Base-by-base conservation (phyloP, 2,888 invertebrate species). In the Strigamia transsilvanica region DNA sequence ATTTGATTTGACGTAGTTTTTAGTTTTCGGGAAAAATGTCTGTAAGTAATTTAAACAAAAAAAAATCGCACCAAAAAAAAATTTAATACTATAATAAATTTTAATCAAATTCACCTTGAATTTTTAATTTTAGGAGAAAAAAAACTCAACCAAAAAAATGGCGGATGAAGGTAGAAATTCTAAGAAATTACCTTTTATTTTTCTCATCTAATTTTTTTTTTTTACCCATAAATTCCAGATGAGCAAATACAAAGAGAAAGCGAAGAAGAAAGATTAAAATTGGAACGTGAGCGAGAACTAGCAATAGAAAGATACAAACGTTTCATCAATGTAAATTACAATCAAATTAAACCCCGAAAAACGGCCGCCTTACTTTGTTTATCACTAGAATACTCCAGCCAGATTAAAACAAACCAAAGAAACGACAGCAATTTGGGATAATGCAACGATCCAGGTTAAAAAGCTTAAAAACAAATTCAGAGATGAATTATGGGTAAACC, bases 201-300 rank as follows among this genome's bases (percentile, higher is more conserved):
- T 73, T 73, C 21, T 27, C 18, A 13, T 73, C 15, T 73, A 18
- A 73, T 61, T 21, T 61, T 61, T 61, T 56, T 73, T 73, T 27
- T 27, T 73, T n/a, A 18, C 10, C 5, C 4, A 15, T n/a, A 73
- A 73, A n/a, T 15, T 46, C 12, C n/a, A 46, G 46, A 46, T 13
- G 46, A 46, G 1, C 46, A 13, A 46, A 12, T 46, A 1, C 2
- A 3, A 15, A 5, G n/a, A 46, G 46, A 46, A 46, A 46, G 5
- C 15, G 46, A 46, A 46, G 46, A 46, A 46, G 46, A 46, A n/a
- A 46, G 46, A n/a, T 46, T 46, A 46, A 46, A n/a, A 46, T 46
- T 46, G 15, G 46, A 46, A 46, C 15, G 15, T 1, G 46, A 46
- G n/a, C 9, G 46, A 46, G 46, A 46, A 15, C 13, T 13, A 46